Evolutionary conservation across 2,113 vertebrate genomes (phyloP).

Genomic region (Todiramphus chloris): DNA sequence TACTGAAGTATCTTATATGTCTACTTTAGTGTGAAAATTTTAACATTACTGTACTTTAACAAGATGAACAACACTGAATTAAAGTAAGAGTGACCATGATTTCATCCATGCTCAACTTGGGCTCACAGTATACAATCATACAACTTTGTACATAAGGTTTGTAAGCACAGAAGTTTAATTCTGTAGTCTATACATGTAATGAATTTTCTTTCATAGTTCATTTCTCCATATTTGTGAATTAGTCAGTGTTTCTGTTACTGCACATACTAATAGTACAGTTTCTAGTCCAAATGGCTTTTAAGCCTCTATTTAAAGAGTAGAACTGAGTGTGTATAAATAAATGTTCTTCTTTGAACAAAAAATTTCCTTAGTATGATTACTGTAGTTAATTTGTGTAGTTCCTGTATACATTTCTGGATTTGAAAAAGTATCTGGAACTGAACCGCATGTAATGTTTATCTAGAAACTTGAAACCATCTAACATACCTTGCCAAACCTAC

Average conservation of each 20-base stretch:
- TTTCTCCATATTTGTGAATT: background rate
- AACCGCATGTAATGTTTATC: background rate
- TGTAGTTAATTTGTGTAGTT: background rate
- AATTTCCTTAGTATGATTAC: background rate
- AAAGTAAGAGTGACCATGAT: background rate
- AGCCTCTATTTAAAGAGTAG: background rate
- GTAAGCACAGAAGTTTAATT: background rate
- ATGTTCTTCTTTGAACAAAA: background rate
- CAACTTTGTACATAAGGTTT: background rate
- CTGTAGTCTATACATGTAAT: background rate
- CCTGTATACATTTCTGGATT: background rate
- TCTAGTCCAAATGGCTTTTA: background rate
- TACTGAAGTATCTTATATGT: background rate
- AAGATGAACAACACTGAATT: background rate
- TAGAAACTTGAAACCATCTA: background rate
- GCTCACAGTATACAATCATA: background rate
- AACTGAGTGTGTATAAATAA: background rate
- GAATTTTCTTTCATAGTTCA: background rate
- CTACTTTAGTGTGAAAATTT: background rate
- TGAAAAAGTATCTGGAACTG: background rate
- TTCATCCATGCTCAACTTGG: background rate
- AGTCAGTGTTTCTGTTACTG: background rate
- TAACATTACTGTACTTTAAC: background rate
- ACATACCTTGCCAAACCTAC: background rate
- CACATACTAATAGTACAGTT: background rate